Percentiles rank a stretch among this genome's conserved stretches.
These are phyloP conservation scores for Misgurnus anguillicaudatus DNA, from an alignment of 2,113 vertebrate genomes.

Conservation along the genomic window DNA sequence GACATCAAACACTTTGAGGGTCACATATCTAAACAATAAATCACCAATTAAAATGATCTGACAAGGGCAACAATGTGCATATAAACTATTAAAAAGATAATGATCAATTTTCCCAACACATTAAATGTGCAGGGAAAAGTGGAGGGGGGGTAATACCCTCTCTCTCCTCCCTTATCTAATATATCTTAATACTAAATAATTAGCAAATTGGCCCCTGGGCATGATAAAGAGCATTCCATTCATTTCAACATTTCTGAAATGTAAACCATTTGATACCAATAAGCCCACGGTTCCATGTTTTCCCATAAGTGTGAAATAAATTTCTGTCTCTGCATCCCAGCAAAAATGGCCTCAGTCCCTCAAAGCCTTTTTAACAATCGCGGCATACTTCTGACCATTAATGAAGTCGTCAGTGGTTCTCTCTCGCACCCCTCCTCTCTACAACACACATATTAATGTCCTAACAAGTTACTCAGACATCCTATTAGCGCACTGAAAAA, in stretches of 20 bases:
- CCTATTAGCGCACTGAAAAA: slow-evolving; percentile 21
- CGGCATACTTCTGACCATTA: slow-evolving; percentile 35
- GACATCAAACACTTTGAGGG: slow-evolving; percentile 26
- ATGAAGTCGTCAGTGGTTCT: slow-evolving; percentile 32
- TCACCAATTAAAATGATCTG: slow-evolving; percentile 33
- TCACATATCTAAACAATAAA: slow-evolving; percentile 4
- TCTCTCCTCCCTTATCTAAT: slow-evolving; percentile 26
- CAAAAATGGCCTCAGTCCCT: neutral
- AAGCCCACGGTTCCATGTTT: neutral
- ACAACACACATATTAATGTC: neutral
- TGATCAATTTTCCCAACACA: slow-evolving; percentile 17
- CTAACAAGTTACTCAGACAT: slow-evolving; percentile 20
- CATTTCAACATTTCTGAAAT: slow-evolving; percentile 18
- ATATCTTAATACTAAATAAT: slow-evolving; percentile 19
- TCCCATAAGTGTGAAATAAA: neutral
- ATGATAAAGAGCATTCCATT: slow-evolving; percentile 19
- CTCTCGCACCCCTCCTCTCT: neutral
- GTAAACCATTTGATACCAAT: slow-evolving; percentile 23
- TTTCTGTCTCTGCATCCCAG: neutral
- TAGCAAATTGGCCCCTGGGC: slow-evolving; percentile 19
- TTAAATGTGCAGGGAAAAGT: slow-evolving; percentile 14
- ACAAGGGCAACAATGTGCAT: slow-evolving; percentile 19
- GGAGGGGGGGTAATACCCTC: neutral
- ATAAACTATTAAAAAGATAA: slow-evolving; percentile 27
- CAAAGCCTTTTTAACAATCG: slow-evolving; percentile 16